Evolutionary conservation across 2,888 invertebrate genomes (phyloP), one percentile per base, ranked within the genome.

Genomic region (Bedellia somnulentella): DNA sequence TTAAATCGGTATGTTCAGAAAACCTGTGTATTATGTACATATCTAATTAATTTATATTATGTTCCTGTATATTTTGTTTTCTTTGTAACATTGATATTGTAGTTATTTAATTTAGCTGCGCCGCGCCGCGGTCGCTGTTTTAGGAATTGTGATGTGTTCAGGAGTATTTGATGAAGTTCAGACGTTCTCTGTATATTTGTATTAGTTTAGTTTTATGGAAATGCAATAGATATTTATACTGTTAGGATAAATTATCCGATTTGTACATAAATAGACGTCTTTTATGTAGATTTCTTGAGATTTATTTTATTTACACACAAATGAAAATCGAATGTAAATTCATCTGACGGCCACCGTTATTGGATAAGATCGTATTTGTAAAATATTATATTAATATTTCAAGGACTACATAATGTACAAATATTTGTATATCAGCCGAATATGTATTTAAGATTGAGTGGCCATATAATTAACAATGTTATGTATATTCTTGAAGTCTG

Each of bases 181-280:
- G 46, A 32, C 25, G 21, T 45, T 44, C 51, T 62, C 60, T 75
- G 68, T 71, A 71, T 50, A 70, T 71, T 64, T 60, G n/a, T 58
- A 58, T 58, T 64, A 59, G 55, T 52, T 56, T 73, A 71, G 66
- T 6, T 55, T 52, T 52, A 49, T 67, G 51, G 57, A 70, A 70
- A 70, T 62, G 73, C 75, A 75, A 75, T 73, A 75, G 75, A 71
- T 71, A 75, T 68, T 73, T 75, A 75, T 75, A 67, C 66, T 60
- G 57, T 73, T 70, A 66, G 49, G 57, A 53, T 32, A 45, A 58
- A 51, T 54, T 52, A 49, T 48, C 52, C 52, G 57, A 59, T 47
- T 53, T 73, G 75, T 75, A 75, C 57, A 73, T 75, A 75, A 52
- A 51, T 52, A 52, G 58, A 46, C 57, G 57, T 57, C 56, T 52